Base-by-base conservation (phyloP, 2,797 vertebrate species). In the Sus cebifrons region DNA sequence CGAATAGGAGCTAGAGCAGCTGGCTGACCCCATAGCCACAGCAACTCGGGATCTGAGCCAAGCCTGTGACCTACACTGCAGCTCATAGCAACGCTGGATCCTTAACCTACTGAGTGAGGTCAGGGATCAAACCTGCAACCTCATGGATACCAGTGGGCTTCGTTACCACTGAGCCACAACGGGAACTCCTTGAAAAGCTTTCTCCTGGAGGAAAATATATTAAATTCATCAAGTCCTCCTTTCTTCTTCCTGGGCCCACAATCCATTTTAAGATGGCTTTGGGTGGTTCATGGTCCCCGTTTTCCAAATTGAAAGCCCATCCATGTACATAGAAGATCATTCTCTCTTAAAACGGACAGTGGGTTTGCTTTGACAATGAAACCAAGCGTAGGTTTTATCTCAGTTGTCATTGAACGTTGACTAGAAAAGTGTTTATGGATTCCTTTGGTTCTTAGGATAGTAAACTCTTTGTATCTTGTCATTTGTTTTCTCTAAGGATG, bases 401-500 rank as follows among this genome's bases (percentile, higher is more conserved):
- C 13, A 17, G 29, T 17, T 89, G 32, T 70, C 81, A 56, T 44
- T 83, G 73, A 96, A 74, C 16, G 3, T 32, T 89, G 91, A 64
- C 18, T 54, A 86, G 52, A 86, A 83, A 82, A 73, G 5, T 67
- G n/a, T 84, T 62, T 17, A 82, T 40, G 54, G 52, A 21, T 92
- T 70, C 40, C 16, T 93, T 93, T 88, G 65, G 58, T 91, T 96
- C 75, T 92, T 65, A 64, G 8, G 64, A 44, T 73, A n/a, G 14
- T 87, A 64, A 83, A 36, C 2, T n/a, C 36, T 79, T 73, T 79
- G 65, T 78, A 36, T 77, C 8, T 58, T 70, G 6, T 62, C 14
- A 4, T 71, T 93, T 27, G 18, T 93, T 94, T 94, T 79, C 56
- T 93, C 86, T 97, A 95, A 98, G 32, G 81, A 81, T 58, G 29